Evolutionary conservation across 2,113 vertebrate genomes (phyloP).

Genomic region (Xiphias gladius): DNA sequence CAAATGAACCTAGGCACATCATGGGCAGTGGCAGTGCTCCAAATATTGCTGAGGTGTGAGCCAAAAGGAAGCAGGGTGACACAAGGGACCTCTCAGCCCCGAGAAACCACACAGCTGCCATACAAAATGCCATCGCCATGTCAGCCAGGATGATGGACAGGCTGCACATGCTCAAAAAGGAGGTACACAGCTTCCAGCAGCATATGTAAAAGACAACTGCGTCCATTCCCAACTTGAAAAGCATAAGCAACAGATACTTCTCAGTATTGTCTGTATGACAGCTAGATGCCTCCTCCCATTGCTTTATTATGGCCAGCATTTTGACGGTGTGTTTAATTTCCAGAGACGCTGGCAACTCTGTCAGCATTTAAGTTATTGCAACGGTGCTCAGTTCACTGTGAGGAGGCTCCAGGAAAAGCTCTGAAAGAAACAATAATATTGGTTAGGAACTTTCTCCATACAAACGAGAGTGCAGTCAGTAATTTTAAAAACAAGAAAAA

Average conservation of each 20-base stretch:
- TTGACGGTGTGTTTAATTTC: not conserved
- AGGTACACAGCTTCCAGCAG: conserved; percentile 30
- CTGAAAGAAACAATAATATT: conserved; percentile 31
- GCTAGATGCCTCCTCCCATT: not conserved
- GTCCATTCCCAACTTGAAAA: conserved; percentile 77
- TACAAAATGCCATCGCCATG: conserved; percentile 25
- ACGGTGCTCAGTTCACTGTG: not conserved
- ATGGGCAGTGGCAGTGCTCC: conserved; percentile 74
- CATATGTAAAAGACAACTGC: conserved; percentile 38
- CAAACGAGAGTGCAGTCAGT: not conserved
- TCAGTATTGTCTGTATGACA: conserved; percentile 43
- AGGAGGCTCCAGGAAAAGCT: conserved; percentile 33
- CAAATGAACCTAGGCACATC: conserved; percentile 65
- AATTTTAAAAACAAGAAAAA: not conserved
- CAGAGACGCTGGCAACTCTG: not conserved
- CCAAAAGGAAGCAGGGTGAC: conserved; percentile 69
- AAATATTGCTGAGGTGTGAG: conserved; percentile 69
- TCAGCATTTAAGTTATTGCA: not conserved
- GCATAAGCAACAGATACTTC: conserved; percentile 66
- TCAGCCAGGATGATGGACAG: conserved; percentile 77
- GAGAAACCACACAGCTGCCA: conserved; percentile 53
- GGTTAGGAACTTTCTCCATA: not conserved
- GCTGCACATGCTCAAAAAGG: conserved; percentile 72
- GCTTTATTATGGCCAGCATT: conserved; percentile 74
- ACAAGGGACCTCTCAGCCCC: not conserved